These are phyloP conservation scores for Odontothrips loti DNA, from an alignment of 2,888 invertebrate species.

Conservation along the genomic window DNA sequence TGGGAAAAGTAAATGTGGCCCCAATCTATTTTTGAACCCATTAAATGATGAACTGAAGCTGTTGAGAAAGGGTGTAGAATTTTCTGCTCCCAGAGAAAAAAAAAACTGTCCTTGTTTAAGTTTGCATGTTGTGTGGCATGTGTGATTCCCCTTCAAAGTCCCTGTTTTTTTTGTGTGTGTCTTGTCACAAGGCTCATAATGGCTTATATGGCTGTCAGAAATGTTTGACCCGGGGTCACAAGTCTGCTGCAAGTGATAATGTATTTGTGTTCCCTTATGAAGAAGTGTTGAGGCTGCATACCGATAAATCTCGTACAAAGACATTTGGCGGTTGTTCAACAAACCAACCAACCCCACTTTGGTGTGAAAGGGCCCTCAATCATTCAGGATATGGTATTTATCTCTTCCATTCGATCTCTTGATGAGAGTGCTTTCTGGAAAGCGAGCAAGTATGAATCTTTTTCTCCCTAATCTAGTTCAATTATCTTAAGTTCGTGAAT, in stretches of 20 bases:
- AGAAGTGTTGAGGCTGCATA: background rate
- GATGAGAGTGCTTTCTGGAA: background rate
- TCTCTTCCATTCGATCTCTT: background rate
- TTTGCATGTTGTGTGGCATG: background rate
- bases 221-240: background rate
- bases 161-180: too few species aligned
- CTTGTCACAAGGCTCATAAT: background rate
- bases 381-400: background rate
- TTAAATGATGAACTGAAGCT: background rate
- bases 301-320: background rate
- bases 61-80: background rate
- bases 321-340: background rate
- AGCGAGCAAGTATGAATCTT: background rate
- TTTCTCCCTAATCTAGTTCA: background rate
- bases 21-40: background rate
- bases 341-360: too few species aligned
- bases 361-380: background rate
- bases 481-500: background rate
- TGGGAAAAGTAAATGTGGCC: background rate
- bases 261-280: background rate
- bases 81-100: background rate
- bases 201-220: background rate
- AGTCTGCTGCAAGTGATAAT: background rate
- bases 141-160: background rate
- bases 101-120: background rate